These are phyloP conservation scores for Neoitamus cyanurus DNA, from an alignment of 2,888 invertebrate species.

Conservation along the genomic window DNA sequence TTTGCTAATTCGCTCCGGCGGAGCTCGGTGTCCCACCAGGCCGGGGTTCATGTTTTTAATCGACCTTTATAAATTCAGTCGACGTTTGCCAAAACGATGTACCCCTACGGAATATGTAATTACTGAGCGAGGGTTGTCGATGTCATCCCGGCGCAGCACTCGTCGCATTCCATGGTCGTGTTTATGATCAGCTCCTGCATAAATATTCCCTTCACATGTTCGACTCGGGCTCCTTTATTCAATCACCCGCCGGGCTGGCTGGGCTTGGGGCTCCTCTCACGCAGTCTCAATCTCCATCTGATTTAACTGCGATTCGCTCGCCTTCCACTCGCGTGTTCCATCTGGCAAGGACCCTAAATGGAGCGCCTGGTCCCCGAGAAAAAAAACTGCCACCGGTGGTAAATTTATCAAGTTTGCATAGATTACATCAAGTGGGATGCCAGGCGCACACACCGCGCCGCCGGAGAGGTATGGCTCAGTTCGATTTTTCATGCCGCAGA, in stretches of 20 bases:
- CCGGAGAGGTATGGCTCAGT: neutral
- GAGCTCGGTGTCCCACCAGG: neutral
- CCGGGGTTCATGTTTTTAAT: conserved; percentile 48
- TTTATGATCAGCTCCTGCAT: conserved; percentile 36
- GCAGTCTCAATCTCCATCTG: neutral
- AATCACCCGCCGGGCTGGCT: neutral
- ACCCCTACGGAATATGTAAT: conserved; percentile 53
- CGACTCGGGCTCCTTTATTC: conserved; percentile 16
- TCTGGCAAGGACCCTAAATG: conserved; percentile 14
- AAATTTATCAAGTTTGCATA: conserved; percentile 38
- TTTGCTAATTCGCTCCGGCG: neutral
- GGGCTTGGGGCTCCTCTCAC: neutral
- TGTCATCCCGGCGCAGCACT: conserved; percentile 30
- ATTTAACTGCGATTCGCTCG: neutral
- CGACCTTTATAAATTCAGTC: conserved; percentile 52
- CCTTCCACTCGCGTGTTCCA: neutral
- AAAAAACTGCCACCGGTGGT: neutral
- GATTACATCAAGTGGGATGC: neutral
- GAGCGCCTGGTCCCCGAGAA: neutral
- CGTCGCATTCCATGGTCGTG: conserved; percentile 29
- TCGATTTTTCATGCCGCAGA: conserved; percentile 34
- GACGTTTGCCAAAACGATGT: conserved; percentile 49
- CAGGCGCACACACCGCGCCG: neutral
- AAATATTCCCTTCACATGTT: conserved; percentile 45
- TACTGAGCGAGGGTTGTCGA: conserved; percentile 46